Conservation (phyloP, 2,113 vertebrate species). For the Thamnophis sirtalis region DNA sequence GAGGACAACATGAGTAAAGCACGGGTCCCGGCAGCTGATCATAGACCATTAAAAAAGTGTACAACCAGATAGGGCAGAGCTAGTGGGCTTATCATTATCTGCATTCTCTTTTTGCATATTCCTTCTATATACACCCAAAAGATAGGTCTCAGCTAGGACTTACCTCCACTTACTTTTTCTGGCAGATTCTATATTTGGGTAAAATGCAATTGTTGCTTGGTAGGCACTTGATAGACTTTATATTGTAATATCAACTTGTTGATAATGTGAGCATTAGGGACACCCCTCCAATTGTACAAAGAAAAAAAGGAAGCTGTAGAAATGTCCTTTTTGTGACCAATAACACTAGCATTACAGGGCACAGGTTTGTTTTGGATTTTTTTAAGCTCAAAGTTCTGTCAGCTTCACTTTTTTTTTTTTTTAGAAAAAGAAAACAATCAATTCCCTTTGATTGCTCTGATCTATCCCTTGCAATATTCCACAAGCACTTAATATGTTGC, state of each 20-base stretch:
- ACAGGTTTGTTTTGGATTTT: neutral
- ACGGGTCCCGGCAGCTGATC: neutral
- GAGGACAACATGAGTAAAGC: neutral
- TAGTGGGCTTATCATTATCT: neutral
- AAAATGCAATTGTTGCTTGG: neutral
- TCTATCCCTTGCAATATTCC: neutral
- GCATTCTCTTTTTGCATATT: neutral
- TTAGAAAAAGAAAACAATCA: neutral
- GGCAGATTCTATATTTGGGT: neutral
- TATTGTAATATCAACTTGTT: neutral
- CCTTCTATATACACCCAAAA: neutral
- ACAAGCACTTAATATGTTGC: neutral
- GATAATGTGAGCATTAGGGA: neutral
- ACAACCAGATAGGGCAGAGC: neutral
- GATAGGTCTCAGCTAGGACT: neutral
- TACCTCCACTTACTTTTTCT: neutral
- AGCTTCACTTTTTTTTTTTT: neutral
- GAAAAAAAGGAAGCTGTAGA: neutral
- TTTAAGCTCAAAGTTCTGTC: neutral
- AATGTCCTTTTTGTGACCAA: neutral
- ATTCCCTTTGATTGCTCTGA: neutral
- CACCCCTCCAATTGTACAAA: neutral
- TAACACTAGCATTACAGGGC: neutral
- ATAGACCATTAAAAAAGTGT: too few relatives aligned
- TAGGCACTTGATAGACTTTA: neutral